phyloP scores from a whole-genome alignment of 2,113 vertebrate species.

The Pangasianodon gigas region DNA sequence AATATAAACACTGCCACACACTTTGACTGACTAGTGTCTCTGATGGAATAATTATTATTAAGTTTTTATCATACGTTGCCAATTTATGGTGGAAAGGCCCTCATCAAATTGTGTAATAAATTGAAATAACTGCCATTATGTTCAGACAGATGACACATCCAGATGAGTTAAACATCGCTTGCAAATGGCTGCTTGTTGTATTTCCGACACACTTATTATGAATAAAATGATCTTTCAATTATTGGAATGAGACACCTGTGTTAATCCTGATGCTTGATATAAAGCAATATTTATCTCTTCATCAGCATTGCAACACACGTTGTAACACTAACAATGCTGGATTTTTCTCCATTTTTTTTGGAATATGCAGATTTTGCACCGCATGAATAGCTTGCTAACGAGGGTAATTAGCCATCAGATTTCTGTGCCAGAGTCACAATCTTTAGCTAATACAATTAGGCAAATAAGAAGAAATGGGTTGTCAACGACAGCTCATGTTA shows the following conservation, averaged over 20 bases:
- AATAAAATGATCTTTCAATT: neutral
- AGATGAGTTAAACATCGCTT: neutral
- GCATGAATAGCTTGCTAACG: constrained; percentile 52
- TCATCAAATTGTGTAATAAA: neutral
- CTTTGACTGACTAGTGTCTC: neutral
- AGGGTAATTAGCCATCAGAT: constrained; percentile 55
- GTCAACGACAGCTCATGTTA: constrained; percentile 24
- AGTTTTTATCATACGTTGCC: neutral
- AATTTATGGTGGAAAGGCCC: neutral
- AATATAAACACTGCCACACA: neutral
- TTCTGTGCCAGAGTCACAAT: constrained; percentile 40
- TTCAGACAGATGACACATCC: constrained; percentile 16
- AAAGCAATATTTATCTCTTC: constrained; percentile 6
- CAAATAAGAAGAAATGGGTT: constrained; percentile 42
- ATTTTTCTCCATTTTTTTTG: neutral
- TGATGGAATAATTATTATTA: constrained; percentile 25
- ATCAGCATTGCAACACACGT: neutral
- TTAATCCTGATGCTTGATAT: constrained; percentile 1
- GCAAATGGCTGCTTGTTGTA: neutral
- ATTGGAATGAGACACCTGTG: neutral
- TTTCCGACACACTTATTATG: neutral
- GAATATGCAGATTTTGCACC: constrained; percentile 39
- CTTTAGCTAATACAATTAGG: constrained; percentile 53
- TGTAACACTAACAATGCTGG: neutral
- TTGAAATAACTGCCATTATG: neutral